Base-by-base conservation (phyloP, 2,797 vertebrate species). In the Poeciliopsis paucimaculata region DNA sequence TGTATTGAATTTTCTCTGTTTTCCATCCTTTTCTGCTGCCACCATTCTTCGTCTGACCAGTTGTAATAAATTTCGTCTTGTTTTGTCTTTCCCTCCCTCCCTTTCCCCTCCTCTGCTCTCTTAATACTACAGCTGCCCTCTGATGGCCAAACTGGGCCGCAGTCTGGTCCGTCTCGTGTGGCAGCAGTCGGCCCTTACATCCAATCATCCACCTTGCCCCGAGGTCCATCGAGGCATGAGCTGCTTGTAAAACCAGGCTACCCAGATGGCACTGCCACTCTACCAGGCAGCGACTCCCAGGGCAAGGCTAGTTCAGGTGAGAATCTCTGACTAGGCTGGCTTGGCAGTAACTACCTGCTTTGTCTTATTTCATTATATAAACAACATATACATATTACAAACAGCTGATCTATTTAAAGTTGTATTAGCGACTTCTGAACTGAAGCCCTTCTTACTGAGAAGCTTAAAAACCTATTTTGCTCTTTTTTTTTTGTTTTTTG, bases 151-250 rank as follows among this genome's bases (percentile, higher is more conserved):
- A 92, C 93, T 16, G 91, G 94, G 47, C 98, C 95, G 84, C 96
- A 95, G 79, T 95, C 91, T 0, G 95, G 93, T 81, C 95, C 96
- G 1, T 96, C 97, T 68, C 96, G 98, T 0, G 98, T 99, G 95
- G 98, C 98, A 16, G 98, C 98, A 0, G 98, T 99, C 6, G 98
- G 98, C 68, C 98, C 98, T 1, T 99, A 99, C 39, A 98, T 99
- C 88, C 98, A 99, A 93, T 99, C 98, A 0, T 97, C 98, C 87
- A 99, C 98, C 18, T 96, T 99, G 97, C 98, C 98, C 18, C 96
- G 98, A 5, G 95, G 97, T 85, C 91, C 94, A 77, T 94, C 94
- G n/a, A 96, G 97, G 87, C 97, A 97, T 0, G 98, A 99, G 34
- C 94, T 97, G 77, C 86, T 97, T 73, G 96, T 98, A 76, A 99